These are phyloP conservation scores for Nesoenas mayeri DNA, from an alignment of 2,113 vertebrate species.

Conservation along the genomic window DNA sequence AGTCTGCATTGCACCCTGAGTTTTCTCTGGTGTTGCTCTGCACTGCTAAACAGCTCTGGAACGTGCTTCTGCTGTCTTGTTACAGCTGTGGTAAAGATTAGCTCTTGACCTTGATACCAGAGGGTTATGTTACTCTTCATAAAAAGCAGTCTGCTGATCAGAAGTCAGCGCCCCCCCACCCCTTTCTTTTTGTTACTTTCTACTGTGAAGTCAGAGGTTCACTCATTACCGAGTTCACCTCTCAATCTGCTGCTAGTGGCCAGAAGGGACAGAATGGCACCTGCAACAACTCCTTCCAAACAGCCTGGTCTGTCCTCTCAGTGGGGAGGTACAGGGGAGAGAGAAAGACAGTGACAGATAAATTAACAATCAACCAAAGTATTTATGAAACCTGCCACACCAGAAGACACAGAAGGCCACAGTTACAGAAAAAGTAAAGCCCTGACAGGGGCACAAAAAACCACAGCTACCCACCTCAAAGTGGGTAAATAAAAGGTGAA, in stretches of 20 bases:
- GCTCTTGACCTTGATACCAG: neutral
- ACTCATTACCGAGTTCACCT: rapidly evolving
- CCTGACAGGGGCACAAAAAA: neutral
- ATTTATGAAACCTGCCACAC: neutral
- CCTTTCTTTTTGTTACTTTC: neutral
- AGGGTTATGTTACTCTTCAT: neutral
- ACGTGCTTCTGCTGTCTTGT: neutral
- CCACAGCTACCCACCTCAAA: neutral
- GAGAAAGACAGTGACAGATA: neutral
- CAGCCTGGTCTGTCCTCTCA: too few species aligned
- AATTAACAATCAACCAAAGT: neutral
- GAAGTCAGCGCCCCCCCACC: neutral
- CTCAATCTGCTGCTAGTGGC: neutral
- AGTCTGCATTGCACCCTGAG: neutral
- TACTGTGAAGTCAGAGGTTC: neutral
- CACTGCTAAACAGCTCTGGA: neutral
- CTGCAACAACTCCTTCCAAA: neutral
- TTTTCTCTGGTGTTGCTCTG: neutral
- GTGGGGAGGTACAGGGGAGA: neutral
- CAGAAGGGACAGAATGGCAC: neutral
- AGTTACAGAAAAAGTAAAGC: neutral
- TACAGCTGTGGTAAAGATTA: neutral
- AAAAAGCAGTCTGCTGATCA: neutral
- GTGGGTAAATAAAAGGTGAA: neutral
- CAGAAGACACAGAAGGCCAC: neutral